Conservation (phyloP, 2,888 invertebrate genomes). For the Acronicta psi region DNA sequence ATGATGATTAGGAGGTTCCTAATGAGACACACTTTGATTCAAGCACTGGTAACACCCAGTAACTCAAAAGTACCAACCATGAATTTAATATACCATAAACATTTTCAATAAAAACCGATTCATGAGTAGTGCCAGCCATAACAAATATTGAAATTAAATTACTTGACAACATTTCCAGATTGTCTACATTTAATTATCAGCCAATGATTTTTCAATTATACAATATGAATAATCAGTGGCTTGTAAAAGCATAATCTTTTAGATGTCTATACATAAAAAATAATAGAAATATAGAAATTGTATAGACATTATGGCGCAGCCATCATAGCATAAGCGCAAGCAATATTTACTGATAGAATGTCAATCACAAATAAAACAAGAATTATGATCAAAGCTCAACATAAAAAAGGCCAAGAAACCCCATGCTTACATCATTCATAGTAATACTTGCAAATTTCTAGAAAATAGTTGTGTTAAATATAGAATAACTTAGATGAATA, state of each 20-base stretch:
- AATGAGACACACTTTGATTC: no score
- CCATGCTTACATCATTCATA: no score
- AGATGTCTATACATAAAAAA: conserved; percentile 5
- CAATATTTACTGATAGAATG: neutral
- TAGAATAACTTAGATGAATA: no score
- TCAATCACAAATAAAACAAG: no score
- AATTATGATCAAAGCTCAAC: no score
- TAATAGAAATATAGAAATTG: neutral
- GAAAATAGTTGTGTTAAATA: no score
- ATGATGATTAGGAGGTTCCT: no score
- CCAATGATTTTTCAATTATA: conserved; percentile 78
- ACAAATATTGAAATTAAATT: conserved; percentile 7
- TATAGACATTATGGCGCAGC: neutral
- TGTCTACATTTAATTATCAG: conserved; percentile 58
- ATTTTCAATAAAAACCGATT: neutral
- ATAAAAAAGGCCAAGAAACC: no score
- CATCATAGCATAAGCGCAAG: neutral
- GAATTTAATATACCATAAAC: no score
- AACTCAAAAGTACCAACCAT: no score
- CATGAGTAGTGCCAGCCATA: conserved; percentile 37
- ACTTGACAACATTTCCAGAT: conserved; percentile 73
- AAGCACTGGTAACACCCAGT: no score
- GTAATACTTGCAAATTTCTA: no score
- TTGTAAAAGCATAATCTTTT: conserved; percentile 36
- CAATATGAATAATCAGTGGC: conserved; percentile 81